phyloP scores from a whole-genome alignment of 1,140 invertebrate genomes.

The Callitettix versicolor region DNA sequence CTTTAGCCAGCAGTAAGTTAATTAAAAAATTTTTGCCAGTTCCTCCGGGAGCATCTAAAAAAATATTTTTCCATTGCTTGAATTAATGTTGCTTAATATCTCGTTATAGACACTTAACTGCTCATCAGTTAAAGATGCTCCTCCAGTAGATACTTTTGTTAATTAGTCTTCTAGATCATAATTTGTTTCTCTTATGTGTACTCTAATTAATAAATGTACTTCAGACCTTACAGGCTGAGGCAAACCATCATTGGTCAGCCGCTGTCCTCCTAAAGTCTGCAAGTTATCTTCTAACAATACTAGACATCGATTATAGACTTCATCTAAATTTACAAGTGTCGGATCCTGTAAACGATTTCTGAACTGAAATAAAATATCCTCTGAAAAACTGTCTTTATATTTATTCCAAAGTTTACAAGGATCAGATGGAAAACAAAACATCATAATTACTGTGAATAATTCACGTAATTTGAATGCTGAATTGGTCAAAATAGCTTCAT shows the following conservation, averaged over 20 bases:
- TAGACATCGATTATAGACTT: not conserved
- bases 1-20: constrained; percentile 19
- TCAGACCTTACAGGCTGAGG: not conserved
- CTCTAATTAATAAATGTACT: not conserved
- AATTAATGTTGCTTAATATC: not conserved
- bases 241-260: not conserved
- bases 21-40: constrained; percentile 26
- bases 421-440: not conserved
- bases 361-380: not conserved
- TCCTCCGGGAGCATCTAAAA: constrained; percentile 30
- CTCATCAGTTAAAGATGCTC: not conserved
- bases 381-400: not conserved
- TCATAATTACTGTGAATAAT: not conserved
- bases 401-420: constrained; percentile 6
- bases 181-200: not conserved
- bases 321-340: not conserved
- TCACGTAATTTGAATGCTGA: not conserved
- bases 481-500: too few species aligned
- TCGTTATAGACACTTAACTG: not conserved
- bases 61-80: constrained; percentile 14
- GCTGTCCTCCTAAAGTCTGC: not conserved
- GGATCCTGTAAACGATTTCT: not conserved
- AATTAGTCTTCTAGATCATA: not conserved
- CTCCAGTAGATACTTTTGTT: not conserved
- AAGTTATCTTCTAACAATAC: not conserved